Conservation (phyloP, 2,113 vertebrate genomes). For the Gymnorhina tibicen region DNA sequence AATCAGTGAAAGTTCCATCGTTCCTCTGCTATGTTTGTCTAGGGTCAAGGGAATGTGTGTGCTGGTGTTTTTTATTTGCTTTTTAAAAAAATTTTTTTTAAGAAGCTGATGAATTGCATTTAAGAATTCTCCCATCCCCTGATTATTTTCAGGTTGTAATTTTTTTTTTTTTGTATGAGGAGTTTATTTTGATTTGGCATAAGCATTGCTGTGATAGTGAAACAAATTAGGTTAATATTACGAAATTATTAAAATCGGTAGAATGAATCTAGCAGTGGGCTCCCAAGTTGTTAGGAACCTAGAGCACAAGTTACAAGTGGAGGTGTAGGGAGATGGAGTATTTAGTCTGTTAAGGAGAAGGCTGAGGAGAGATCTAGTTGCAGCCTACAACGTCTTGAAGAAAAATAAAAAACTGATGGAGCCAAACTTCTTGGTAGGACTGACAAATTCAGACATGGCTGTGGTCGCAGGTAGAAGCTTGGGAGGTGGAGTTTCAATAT, state of each 20-base stretch:
- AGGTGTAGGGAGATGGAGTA: not conserved
- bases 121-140: not conserved
- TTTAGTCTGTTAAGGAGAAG: not conserved
- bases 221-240: not conserved
- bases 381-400: not conserved
- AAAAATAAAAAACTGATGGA: not conserved
- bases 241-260: not conserved
- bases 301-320: not conserved
- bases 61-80: not conserved
- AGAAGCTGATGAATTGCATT: not conserved
- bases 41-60: not conserved
- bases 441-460: not conserved
- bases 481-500: not conserved
- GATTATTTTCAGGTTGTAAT: not conserved
- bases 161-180: not conserved
- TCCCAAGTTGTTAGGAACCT: not conserved
- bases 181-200: not conserved
- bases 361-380: not conserved
- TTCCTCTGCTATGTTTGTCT: not conserved
- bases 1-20: not conserved
- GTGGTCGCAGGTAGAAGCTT: not conserved
- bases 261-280: not conserved
- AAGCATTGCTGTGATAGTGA: not conserved
- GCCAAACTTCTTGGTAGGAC: not conserved
- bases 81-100: not conserved